These are phyloP conservation scores for Vandiemenella viatica DNA, from an alignment of 2,888 invertebrate species.

Conservation along the genomic window DNA sequence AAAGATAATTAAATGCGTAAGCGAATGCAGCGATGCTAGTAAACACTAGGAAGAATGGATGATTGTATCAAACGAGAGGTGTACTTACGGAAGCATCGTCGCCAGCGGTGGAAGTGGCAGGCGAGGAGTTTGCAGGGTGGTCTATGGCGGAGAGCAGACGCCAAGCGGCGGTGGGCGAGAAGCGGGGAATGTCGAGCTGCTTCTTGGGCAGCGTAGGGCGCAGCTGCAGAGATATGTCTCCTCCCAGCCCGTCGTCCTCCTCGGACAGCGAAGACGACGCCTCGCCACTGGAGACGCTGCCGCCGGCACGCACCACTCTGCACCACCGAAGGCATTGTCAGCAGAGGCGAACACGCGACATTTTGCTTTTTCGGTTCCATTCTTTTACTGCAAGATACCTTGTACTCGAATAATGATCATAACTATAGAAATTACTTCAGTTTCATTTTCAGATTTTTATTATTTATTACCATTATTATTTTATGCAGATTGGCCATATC, in stretches of 20 bases:
- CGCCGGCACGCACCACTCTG: conserved; percentile 5
- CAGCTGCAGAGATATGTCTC: conserved; percentile 55
- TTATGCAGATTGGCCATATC: no score
- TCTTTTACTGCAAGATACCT: no score
- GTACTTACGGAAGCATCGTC: conserved; percentile 26
- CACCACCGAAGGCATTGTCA: no score
- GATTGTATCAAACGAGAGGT: background rate
- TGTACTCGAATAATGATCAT: no score
- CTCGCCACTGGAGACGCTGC: conserved; percentile 19
- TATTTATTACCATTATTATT: no score
- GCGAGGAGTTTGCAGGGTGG: conserved; percentile 20
- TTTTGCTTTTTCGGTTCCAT: no score
- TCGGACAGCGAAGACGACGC: conserved; percentile 15
- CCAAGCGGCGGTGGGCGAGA: conserved; percentile 76
- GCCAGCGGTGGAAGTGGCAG: conserved; percentile 21
- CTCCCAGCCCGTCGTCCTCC: conserved; percentile 24
- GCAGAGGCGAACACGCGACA: conserved; percentile 26
- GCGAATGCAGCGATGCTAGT: no score
- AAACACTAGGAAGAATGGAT: no score
- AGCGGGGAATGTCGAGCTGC: conserved; percentile 57
- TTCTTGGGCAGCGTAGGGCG: conserved; percentile 68
- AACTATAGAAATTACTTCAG: no score
- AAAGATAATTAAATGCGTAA: no score
- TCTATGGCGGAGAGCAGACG: conserved; percentile 50
- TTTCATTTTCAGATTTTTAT: no score